phyloP scores from a whole-genome alignment of 2,888 invertebrate genomes.

The Fissipunctia ypsillon region DNA sequence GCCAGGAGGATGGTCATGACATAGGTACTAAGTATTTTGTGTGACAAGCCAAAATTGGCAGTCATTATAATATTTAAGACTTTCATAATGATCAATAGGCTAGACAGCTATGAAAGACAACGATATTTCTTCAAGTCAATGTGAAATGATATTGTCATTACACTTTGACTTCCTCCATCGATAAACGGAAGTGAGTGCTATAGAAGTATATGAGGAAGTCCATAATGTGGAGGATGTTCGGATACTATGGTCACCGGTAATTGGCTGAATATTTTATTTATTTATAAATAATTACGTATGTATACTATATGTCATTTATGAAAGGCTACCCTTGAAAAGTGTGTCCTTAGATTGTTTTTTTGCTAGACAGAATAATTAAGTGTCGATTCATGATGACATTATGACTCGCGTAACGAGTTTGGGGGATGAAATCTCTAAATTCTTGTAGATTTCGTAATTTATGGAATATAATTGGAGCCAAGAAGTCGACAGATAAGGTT shows the following conservation, averaged over 20 bases:
- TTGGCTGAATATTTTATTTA: constrained; percentile 51
- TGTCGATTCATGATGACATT: neutral
- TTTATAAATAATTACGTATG: constrained; percentile 25
- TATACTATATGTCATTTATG: neutral
- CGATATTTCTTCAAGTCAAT: constrained; percentile 45
- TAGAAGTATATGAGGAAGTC: constrained; percentile 63
- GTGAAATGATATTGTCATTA: constrained; percentile 58
- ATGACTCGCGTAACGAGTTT: neutral
- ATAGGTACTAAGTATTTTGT: neutral
- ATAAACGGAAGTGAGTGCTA: constrained; percentile 60
- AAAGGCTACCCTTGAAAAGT: constrained; percentile 27
- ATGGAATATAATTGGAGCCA: neutral
- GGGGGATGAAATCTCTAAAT: neutral
- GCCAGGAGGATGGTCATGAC: too few species aligned
- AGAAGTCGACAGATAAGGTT: neutral
- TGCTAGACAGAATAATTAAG: neutral
- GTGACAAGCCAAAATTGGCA: too few species aligned
- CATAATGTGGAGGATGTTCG: constrained; percentile 63
- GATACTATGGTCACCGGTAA: constrained; percentile 49
- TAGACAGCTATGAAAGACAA: constrained; percentile 17
- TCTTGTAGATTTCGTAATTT: neutral
- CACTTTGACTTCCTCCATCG: constrained; percentile 55
- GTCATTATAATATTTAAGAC: neutral
- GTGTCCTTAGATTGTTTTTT: neutral
- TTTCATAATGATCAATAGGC: neutral